Conservation (phyloP, 2,113 vertebrate genomes). For the Gasterosteus nipponicus region DNA sequence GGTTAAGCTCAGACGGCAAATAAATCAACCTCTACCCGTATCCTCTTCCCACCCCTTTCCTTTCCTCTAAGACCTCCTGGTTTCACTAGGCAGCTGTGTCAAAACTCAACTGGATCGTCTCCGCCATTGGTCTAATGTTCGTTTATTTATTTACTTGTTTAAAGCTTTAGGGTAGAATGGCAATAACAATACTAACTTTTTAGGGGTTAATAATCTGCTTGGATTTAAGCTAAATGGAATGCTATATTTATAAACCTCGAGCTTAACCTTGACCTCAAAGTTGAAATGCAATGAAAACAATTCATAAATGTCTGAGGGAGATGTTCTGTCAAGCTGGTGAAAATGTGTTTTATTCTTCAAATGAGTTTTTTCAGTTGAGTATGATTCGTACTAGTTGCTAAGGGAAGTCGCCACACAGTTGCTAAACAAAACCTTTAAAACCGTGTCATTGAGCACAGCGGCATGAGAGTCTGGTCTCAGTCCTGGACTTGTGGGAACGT, state of each 20-base stretch:
- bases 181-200: neutral
- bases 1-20: constrained; percentile 61
- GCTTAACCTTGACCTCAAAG: neutral
- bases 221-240: neutral
- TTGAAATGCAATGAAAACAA: neutral
- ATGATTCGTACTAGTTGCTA: neutral
- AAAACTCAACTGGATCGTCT: constrained; percentile 60
- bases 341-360: neutral
- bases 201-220: too few relatives aligned
- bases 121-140: constrained; percentile 24
- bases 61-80: constrained; percentile 59
- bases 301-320: neutral
- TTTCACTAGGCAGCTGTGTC: constrained; percentile 31
- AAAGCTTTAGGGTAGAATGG: neutral
- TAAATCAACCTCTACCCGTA: constrained; percentile 57
- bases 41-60: constrained; percentile 45
- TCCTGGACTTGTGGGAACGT: neutral
- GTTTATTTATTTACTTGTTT: neutral
- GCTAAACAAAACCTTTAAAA: neutral
- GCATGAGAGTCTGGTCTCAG: neutral
- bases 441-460: neutral
- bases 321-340: neutral
- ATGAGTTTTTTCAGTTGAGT: neutral
- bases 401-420: neutral
- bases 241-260: neutral